A percentile compares a stretch with the other conserved stretches of the same genome.
phyloP scores from a whole-genome alignment of 2,888 invertebrate genomes.

The Macrosoma leucophasiata region DNA sequence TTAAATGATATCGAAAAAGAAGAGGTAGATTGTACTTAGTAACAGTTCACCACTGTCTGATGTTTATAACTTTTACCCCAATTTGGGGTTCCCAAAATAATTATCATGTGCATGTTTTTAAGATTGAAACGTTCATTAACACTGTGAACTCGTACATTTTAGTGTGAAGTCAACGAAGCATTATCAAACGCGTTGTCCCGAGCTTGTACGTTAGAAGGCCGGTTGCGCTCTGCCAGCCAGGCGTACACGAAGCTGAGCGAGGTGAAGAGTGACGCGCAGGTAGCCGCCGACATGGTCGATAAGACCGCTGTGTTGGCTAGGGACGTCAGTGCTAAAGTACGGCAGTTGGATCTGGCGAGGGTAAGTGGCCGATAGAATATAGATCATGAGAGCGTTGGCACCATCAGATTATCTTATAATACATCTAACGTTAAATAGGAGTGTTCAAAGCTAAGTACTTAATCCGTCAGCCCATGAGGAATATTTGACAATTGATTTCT shows the following conservation, averaged over 20 bases:
- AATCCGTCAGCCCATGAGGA: not conserved
- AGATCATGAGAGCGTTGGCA: not conserved
- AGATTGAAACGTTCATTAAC: too few species aligned
- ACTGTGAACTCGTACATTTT: too few species aligned
- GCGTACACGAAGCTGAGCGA: constrained; percentile 87
- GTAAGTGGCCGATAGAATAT: constrained; percentile 61
- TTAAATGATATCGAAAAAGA: constrained; percentile 74
- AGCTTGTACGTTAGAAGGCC: constrained; percentile 85
- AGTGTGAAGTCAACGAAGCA: constrained; percentile 83
- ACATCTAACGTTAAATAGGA: too few species aligned
- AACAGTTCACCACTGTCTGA: too few species aligned
- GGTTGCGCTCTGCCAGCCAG: constrained; percentile 86
- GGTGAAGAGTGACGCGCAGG: constrained; percentile 85
- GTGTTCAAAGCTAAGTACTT: too few species aligned
- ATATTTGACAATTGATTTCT: not conserved
- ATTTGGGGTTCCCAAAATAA: too few species aligned
- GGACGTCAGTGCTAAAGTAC: constrained; percentile 96
- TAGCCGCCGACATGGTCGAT: constrained; percentile 88
- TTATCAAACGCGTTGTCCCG: constrained; percentile 82
- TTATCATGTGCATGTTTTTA: too few species aligned
- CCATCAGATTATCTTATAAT: too few species aligned
- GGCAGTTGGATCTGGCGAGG: constrained; percentile 93
- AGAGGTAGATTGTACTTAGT: constrained; percentile 75
- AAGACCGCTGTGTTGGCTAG: constrained; percentile 92
- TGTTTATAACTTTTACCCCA: too few species aligned